Conservation (phyloP, 2,797 vertebrate species). For the Syngnathus rostellatus region DNA sequence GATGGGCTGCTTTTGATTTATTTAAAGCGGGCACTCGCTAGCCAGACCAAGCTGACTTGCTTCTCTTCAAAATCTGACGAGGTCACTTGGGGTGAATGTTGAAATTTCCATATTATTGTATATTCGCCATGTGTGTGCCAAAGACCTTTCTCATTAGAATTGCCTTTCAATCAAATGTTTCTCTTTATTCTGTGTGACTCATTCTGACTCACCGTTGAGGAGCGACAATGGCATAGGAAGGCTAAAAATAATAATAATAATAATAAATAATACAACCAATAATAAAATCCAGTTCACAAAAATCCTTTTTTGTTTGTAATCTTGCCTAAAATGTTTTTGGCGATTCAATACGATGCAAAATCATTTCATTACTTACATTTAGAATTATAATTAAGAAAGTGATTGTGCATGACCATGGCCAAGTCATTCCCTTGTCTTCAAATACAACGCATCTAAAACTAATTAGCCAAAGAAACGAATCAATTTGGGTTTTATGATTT, state of each 20-base stretch:
- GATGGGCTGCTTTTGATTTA: constrained; percentile 3
- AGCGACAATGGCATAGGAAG: no score
- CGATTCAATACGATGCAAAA: neutral
- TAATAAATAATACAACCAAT: neutral
- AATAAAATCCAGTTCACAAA: neutral
- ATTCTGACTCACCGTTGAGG: constrained; percentile 34
- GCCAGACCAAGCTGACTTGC: neutral
- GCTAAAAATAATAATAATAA: neutral
- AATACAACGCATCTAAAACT: neutral
- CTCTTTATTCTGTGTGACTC: constrained; percentile 36
- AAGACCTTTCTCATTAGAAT: constrained; percentile 24
- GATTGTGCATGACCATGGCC: neutral
- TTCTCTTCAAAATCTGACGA: neutral
- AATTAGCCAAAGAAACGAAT: neutral
- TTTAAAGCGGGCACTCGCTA: neutral
- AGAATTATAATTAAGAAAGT: neutral
- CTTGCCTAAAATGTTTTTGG: neutral
- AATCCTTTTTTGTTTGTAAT: neutral
- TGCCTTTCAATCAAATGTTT: constrained; percentile 29
- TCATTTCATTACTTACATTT: no score
- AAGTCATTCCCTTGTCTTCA: neutral
- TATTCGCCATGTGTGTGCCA: neutral
- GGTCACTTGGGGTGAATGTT: neutral
- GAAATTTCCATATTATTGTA: neutral
- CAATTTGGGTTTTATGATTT: neutral